phyloP scores from a whole-genome alignment of 2,888 invertebrate species.

The Lasioglossum leucozonium region DNA sequence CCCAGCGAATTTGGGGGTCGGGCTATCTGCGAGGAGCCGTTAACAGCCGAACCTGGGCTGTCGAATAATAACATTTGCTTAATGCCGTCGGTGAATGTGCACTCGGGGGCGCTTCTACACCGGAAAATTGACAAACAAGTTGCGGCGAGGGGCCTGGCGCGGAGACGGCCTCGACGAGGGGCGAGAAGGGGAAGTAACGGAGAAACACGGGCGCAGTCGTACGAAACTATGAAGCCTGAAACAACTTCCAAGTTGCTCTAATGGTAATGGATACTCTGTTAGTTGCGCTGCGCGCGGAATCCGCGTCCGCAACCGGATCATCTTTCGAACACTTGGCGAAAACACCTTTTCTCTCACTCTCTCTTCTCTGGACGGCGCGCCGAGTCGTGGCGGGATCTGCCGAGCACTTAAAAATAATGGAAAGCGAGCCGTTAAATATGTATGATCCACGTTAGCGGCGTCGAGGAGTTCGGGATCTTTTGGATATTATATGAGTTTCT shows the following conservation, averaged over 20 bases:
- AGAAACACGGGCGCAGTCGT: slow-evolving; percentile 23
- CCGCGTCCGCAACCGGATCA: slow-evolving; percentile 27
- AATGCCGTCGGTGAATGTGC: slow-evolving; percentile 34
- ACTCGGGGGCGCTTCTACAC: background rate
- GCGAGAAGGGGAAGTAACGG: background rate
- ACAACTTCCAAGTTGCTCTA: slow-evolving; percentile 44
- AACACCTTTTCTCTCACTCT: background rate
- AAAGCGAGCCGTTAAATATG: slow-evolving; percentile 2
- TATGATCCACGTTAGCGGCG: slow-evolving; percentile 2
- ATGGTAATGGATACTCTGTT: slow-evolving; percentile 49
- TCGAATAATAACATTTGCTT: slow-evolving; percentile 58
- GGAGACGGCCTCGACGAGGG: background rate
- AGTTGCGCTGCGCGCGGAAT: slow-evolving; percentile 23
- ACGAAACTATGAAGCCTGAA: slow-evolving; percentile 43
- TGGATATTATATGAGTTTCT: background rate
- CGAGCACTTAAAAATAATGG: slow-evolving; percentile 12
- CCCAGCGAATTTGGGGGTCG: background rate
- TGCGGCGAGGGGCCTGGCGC: background rate
- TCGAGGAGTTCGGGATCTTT: slow-evolving; percentile 8
- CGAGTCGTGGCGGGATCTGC: background rate
- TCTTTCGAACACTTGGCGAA: slow-evolving; percentile 34
- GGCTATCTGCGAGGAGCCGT: background rate
- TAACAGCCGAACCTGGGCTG: slow-evolving; percentile 9
- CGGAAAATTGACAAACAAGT: slow-evolving; percentile 45
- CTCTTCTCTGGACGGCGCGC: background rate